These are phyloP conservation scores for Caenorhabditis afra DNA, from an alignment of 2,888 invertebrate genomes.

Conservation along the genomic window DNA sequence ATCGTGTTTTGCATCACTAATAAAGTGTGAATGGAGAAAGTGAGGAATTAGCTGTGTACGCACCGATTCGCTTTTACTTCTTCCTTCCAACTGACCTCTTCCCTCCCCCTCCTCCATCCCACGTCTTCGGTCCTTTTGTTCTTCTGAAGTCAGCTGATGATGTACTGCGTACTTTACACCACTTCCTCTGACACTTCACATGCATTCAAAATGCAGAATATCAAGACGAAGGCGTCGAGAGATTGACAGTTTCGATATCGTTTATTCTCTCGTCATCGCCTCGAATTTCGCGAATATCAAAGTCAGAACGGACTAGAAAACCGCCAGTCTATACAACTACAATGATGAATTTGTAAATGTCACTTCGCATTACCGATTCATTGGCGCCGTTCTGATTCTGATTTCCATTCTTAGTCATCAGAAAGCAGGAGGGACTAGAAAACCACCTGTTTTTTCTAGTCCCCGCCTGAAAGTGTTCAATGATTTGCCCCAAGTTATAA, in stretches of 20 bases:
- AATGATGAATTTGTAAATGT: not conserved
- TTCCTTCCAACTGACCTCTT: slow-evolving; percentile 5
- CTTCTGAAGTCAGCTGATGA: slow-evolving; percentile 32
- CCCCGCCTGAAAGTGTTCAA: too few species aligned
- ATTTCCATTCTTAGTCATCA: not conserved
- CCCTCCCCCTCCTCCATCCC: not conserved
- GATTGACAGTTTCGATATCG: slow-evolving; percentile 1
- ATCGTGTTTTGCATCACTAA: slow-evolving; percentile 37
- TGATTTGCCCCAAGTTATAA: too few species aligned
- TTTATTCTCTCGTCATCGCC: not conserved
- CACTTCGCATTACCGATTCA: not conserved
- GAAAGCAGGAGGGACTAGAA: too few species aligned
- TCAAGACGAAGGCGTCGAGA: not conserved
- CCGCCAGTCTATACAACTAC: not conserved
- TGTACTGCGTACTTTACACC: slow-evolving; percentile 13
- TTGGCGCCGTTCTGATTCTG: not conserved
- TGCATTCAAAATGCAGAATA: not conserved
- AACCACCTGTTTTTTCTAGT: too few species aligned
- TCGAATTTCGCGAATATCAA: too few species aligned
- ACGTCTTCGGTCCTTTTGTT: not conserved
- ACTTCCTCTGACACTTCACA: not conserved
- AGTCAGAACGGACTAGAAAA: too few species aligned
- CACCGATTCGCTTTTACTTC: not conserved
- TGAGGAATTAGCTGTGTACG: slow-evolving; percentile 24
- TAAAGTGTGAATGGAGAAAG: slow-evolving; percentile 23